These are phyloP conservation scores for Dermatophagoides farinae DNA, from an alignment of 1,140 invertebrate species.

Conservation along the genomic window DNA sequence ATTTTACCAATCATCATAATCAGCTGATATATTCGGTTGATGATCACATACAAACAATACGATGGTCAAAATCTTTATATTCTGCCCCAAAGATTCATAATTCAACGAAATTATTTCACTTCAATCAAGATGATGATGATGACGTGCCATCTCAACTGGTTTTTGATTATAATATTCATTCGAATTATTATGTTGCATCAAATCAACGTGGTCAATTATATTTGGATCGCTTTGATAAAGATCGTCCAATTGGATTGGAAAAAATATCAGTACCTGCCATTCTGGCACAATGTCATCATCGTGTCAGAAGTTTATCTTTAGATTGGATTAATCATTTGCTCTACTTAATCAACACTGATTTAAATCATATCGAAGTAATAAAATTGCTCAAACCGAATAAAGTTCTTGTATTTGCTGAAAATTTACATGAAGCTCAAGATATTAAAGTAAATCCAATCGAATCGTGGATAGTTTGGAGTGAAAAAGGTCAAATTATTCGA, in stretches of 20 bases:
- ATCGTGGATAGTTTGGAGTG: conserved; percentile 93
- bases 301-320: conserved; percentile 56
- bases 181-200: conserved; percentile 2
- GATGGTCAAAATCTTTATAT: conserved; percentile 44
- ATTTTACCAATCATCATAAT: conserved; percentile 35
- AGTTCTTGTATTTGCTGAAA: conserved; percentile 60
- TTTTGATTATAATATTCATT: background rate
- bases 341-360: conserved; percentile 56
- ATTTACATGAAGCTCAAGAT: conserved; percentile 67
- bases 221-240: background rate
- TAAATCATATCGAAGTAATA: conserved; percentile 64
- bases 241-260: background rate
- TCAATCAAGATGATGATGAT: too few species aligned
- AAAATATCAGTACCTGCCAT: background rate
- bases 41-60: conserved; percentile 56
- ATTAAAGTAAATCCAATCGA: conserved; percentile 87
- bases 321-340: conserved; percentile 93
- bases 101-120: background rate
- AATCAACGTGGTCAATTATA: background rate
- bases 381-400: conserved; percentile 62
- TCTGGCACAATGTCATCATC: too few species aligned
- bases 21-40: conserved; percentile 51
- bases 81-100: background rate
- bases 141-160: background rate
- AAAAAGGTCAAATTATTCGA: conserved; percentile 87